phyloP scores from a whole-genome alignment of 1,140 invertebrate genomes.

The Scaptomyza montana region DNA sequence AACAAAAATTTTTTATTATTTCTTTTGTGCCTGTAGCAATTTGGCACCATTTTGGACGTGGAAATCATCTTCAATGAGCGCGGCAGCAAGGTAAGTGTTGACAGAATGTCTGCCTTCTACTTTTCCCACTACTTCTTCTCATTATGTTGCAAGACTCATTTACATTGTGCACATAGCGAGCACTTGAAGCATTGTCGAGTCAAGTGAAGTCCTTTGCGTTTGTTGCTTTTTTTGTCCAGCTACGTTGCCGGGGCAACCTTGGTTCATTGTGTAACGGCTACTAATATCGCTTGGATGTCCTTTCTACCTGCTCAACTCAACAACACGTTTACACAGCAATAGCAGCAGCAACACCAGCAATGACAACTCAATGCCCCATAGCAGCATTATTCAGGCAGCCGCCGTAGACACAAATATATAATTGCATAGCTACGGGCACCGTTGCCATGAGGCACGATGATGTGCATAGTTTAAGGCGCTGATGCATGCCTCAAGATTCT shows the following conservation, averaged over 20 bases:
- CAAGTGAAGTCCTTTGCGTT: slow-evolving; percentile 8
- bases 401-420: slow-evolving; percentile 45
- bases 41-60: slow-evolving; percentile 98
- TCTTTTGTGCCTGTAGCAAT: slow-evolving; percentile 89
- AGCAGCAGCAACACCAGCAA: neutral
- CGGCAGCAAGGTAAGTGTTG: slow-evolving; percentile 97
- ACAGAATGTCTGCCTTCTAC: slow-evolving; percentile 1
- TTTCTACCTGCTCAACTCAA: neutral
- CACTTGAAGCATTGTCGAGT: slow-evolving; percentile 9
- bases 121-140: neutral
- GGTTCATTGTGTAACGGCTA: slow-evolving; percentile 8
- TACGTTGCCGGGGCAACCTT: slow-evolving; percentile 36
- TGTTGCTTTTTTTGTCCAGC: slow-evolving; percentile 21
- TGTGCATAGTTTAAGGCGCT: slow-evolving; percentile 52
- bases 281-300: slow-evolving; percentile 29
- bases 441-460: slow-evolving; percentile 26
- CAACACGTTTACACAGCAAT: neutral
- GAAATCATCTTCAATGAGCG: slow-evolving; percentile 99
- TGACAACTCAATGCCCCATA: slow-evolving; percentile 1
- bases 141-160: slow-evolving; percentile 47
- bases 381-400: neutral
- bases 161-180: slow-evolving; percentile 47
- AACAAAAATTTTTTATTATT: slow-evolving; percentile 67
- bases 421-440: slow-evolving; percentile 71
- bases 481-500: slow-evolving; percentile 43